phyloP scores from a whole-genome alignment of 2,113 vertebrate genomes.

The Oenanthe oenanthe region DNA sequence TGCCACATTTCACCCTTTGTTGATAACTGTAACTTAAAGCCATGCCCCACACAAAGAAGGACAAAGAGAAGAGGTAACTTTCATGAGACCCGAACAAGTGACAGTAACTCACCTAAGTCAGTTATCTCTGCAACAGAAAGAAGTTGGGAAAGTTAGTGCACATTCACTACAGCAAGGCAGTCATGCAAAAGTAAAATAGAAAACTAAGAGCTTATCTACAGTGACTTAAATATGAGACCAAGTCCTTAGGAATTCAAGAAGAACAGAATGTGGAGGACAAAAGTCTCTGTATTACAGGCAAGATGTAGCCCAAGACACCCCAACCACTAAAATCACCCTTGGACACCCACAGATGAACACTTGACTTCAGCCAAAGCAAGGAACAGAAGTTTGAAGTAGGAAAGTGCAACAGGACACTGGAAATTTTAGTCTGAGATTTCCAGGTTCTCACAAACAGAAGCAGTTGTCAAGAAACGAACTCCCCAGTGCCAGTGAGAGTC shows the following conservation, averaged over 20 bases:
- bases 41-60: not conserved
- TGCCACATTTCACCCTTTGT: not conserved
- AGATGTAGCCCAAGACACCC: not conserved
- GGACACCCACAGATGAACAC: not conserved
- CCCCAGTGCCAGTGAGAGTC: not conserved
- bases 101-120: constrained; percentile 81
- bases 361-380: not conserved
- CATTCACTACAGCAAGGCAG: constrained; percentile 21
- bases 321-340: not conserved
- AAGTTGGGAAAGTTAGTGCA: constrained; percentile 65
- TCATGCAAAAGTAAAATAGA: not conserved
- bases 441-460: not conserved
- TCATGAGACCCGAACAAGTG: constrained; percentile 2
- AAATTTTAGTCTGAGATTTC: not conserved
- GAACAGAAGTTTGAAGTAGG: not conserved
- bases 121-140: constrained; percentile 83
- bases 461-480: not conserved
- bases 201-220: not conserved
- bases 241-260: not conserved
- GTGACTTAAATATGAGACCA: not conserved
- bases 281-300: not conserved
- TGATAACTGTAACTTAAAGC: not conserved
- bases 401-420: not conserved
- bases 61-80: not conserved
- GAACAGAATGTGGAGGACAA: accelerated